Conservation (phyloP, 2,797 vertebrate species). For the Natrix natrix region DNA sequence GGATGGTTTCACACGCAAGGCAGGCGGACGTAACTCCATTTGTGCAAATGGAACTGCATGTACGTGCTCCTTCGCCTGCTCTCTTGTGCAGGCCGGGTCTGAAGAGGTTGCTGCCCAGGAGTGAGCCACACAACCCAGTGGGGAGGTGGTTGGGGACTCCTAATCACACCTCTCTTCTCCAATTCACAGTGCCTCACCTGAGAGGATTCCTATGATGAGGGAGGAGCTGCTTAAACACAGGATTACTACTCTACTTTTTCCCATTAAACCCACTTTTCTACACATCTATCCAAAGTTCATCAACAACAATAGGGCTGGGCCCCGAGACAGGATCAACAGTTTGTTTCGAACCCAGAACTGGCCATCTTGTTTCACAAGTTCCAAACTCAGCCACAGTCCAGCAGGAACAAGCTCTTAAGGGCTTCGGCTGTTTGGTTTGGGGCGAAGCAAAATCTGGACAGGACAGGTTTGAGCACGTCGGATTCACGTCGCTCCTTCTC, state of each 20-base stretch:
- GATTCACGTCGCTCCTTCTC: not conserved
- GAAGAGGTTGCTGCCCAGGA: not conserved
- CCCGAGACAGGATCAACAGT: not conserved
- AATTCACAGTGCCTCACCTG: not conserved
- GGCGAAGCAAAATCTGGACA: not conserved
- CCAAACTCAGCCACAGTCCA: not conserved
- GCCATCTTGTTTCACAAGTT: not conserved
- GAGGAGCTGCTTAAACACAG: not conserved
- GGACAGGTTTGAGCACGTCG: not conserved
- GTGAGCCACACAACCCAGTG: rapidly evolving
- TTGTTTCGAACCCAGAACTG: not conserved
- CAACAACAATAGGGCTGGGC: not conserved
- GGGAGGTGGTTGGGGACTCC: not conserved
- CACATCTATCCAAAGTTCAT: not conserved
- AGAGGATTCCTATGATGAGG: not conserved
- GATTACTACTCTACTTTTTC: not conserved
- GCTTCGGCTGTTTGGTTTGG: not conserved
- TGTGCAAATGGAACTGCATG: not conserved
- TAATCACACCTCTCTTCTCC: not conserved
- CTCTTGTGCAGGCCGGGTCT: not conserved
- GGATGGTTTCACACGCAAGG: not conserved
- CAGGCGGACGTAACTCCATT: not conserved
- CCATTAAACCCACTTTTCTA: not conserved
- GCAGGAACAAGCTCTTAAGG: not conserved
- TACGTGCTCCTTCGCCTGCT: rapidly evolving